phyloP scores from a whole-genome alignment of 2,797 vertebrate species.

The Prionace glauca region DNA sequence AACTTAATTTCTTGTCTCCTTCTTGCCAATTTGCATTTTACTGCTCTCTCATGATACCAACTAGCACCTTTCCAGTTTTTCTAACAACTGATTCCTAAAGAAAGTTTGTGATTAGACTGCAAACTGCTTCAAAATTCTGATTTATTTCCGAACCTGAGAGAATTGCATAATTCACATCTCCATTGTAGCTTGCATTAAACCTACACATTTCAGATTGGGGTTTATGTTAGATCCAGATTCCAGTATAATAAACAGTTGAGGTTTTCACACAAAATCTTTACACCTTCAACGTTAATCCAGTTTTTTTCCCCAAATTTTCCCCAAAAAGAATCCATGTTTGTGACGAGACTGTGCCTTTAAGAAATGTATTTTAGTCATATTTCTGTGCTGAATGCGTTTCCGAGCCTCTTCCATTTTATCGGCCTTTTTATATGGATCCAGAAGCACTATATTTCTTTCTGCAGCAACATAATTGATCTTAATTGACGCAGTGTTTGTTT shows the following conservation, averaged over 20 bases:
- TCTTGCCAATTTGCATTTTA: not conserved
- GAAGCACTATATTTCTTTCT: too few species aligned
- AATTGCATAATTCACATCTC: not conserved
- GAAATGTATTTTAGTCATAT: too few species aligned
- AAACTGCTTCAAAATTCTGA: not conserved
- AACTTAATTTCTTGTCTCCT: not conserved
- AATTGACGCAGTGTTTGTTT: too few species aligned
- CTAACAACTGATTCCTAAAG: not conserved
- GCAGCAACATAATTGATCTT: too few species aligned
- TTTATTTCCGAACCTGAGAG: not conserved
- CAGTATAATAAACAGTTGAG: not conserved
- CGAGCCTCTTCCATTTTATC: too few species aligned
- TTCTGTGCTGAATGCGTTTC: too few species aligned
- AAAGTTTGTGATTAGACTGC: not conserved
- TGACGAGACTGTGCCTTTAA: not conserved
- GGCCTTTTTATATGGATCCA: too few species aligned
- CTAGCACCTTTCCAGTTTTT: not conserved
- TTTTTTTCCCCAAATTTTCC: not conserved
- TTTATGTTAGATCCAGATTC: not conserved
- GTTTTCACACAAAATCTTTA: not conserved
- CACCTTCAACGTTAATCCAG: not conserved
- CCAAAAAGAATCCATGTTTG: not conserved
- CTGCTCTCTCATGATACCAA: not conserved
- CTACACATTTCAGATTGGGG: not conserved
- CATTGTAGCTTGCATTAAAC: not conserved